Base-by-base conservation (phyloP, 2,797 vertebrate species). In the Microctenopoma steveboyesi region DNA sequence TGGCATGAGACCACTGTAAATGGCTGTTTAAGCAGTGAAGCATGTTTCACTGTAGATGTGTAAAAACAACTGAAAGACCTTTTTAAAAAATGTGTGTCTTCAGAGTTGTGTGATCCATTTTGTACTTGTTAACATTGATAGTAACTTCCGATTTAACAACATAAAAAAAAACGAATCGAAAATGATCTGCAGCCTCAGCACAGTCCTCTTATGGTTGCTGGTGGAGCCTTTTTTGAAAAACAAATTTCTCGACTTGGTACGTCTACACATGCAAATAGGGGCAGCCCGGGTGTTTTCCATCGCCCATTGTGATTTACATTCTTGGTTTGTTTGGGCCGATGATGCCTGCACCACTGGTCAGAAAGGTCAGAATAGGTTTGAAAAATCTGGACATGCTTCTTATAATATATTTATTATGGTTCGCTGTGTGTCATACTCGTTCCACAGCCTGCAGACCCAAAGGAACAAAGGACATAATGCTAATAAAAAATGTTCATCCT, bases 251-350 rank as follows among this genome's bases (percentile, higher is more conserved):
- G 52, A 75, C 73, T 77, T 83, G 81, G 55, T 66, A 74, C 60
- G 11, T 87, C 86, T 76, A 79, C 89, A 86, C 81, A 95, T 94
- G 93, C 93, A 95, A 95, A 95, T 92, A 66, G 30, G 45, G 60
- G 45, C 57, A 64, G 80, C 75, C 84, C 55, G 70, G 81, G 90
- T 87, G 82, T 91, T 94, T 93, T 93, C 90, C 93, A 92, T 91
- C 81, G 69, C 85, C 87, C 90, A 89, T 30, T 68, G 51, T 78
- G 62, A 94, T 95, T 95, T 95, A 89, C 93, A 94, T 95, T 76
- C 53, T 62, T 42, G 82, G 86, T 81, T 86, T 86, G 83, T 78
- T 85, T 83, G 43, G 46, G 25, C 33, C 52, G 72, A 49, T 83
- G 35, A 30, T 11, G 11, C 70, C 61, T 61, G 57, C 45, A 18